Evolutionary conservation across 2,888 invertebrate genomes (phyloP).

Genomic region (Timema cristinae): DNA sequence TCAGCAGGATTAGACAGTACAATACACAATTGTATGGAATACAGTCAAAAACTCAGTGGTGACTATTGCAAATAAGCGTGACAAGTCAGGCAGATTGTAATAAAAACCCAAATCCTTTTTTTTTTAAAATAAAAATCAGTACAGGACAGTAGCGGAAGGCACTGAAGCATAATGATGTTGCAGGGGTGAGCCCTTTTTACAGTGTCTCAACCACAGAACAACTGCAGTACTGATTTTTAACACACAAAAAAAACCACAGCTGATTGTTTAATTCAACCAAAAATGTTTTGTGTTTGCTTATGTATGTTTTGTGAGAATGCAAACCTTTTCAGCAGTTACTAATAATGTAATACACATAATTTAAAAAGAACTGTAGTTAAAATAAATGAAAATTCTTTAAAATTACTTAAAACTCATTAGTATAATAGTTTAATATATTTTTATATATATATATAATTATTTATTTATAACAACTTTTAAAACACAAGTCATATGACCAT

Average conservation of each 20-base stretch:
- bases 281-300: conserved; percentile 15
- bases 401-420: conserved; percentile 21
- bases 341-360: conserved; percentile 22
- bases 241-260: too few species aligned
- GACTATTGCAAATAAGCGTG: conserved; percentile 47
- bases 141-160: conserved; percentile 34
- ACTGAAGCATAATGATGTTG: conserved; percentile 30
- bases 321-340: conserved; percentile 22
- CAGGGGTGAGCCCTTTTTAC: background rate
- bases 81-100: conserved; percentile 34
- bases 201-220: too few species aligned
- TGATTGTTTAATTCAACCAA: too few species aligned
- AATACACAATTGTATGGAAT: conserved; percentile 44
- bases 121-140: conserved; percentile 31
- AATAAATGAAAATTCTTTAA: conserved; percentile 19
- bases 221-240: too few species aligned
- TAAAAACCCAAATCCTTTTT: conserved; percentile 33
- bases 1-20: conserved; percentile 52
- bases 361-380: conserved; percentile 23
- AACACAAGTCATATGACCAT: conserved; percentile 28
- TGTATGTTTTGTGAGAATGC: conserved; percentile 22
- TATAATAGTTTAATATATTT: conserved; percentile 19
- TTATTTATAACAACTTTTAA: conserved; percentile 9
- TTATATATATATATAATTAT: too few species aligned
- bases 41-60: conserved; percentile 44